Evolutionary conservation across 2,113 vertebrate species (phyloP).

Genomic region (Maccullochella peelii): DNA sequence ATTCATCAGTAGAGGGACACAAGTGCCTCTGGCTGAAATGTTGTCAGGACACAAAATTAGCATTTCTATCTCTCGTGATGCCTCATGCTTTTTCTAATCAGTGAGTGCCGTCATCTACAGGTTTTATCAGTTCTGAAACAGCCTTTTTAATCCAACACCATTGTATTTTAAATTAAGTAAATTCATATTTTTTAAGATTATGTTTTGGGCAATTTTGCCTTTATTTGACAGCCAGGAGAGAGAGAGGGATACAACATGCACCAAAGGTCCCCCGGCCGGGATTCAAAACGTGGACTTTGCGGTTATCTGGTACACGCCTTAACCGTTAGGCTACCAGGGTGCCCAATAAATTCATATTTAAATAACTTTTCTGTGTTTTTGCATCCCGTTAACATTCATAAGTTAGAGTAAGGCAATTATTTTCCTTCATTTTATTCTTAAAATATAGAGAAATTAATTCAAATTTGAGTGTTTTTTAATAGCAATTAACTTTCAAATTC

Average conservation of each 20-base stretch:
- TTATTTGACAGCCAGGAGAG: too few species aligned
- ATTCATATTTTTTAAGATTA: too few species aligned
- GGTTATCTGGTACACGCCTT: too few species aligned
- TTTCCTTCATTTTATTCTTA: neutral
- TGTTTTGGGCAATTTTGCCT: too few species aligned
- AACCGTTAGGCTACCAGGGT: too few species aligned
- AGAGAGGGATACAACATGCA: too few species aligned
- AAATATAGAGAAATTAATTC: neutral
- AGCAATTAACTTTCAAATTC: neutral
- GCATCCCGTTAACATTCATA: neutral
- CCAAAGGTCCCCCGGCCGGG: too few species aligned
- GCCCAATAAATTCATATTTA: neutral
- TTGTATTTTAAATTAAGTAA: neutral
- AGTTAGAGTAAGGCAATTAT: neutral
- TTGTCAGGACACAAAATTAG: conserved; percentile 37
- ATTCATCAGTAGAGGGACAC: conserved; percentile 41
- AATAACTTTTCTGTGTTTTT: neutral
- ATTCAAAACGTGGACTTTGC: too few species aligned
- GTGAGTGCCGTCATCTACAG: neutral
- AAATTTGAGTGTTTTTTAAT: neutral
- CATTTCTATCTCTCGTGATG: conserved; percentile 17
- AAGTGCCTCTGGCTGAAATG: conserved; percentile 32
- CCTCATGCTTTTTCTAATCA: neutral
- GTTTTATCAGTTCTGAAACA: neutral
- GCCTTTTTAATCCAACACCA: neutral